Base-by-base conservation (phyloP, 2,888 invertebrate genomes). In the Chelonus formosanus region DNA sequence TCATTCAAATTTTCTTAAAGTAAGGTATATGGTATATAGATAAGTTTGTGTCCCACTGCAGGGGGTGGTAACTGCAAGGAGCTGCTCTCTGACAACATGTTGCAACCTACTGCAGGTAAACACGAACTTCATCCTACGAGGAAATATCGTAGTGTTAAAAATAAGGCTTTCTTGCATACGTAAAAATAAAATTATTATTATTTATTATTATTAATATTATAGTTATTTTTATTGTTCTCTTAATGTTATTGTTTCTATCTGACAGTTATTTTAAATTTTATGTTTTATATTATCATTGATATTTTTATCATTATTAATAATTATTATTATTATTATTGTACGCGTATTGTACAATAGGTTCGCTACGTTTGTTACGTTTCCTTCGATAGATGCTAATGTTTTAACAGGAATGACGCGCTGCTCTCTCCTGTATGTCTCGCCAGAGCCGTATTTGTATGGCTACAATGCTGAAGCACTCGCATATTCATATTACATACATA, bases 1-100 rank as follows among this genome's bases (percentile, higher is more conserved):
- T 53, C 48, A 67, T 58, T 59, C 66, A 67, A 34, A 67, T 70
- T 50, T 68, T 67, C 48, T 66, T 67, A 50, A 61, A 62, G 75
- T 72, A 74, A 80, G 79, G 79, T 80, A 76, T 80, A 77, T 80
- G 82, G 82, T 81, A 80, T 83, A 84, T 83, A 83, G 84, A 84
- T 82, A 81, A 84, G 84, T 84, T 84, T 84, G 84, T 84, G 84
- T 84, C 82, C 84, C 82, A 80, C 84, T 83, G 82, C 84, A 84
- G 84, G 83, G 84, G 83, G 83, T 84, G 82, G 83, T 84, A 84
- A 84, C 83, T 82, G 83, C 82, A 82, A 84, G 83, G 82, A 84
- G 83, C 81, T 84, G 82, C 82, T 81, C 79, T 80, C 80, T 81
- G 80, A 78, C 82, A 79, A 80, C 82, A 80, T 79, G 80, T 83